Percentiles rank a stretch among this genome's conserved stretches.
phyloP scores from a whole-genome alignment of 2,113 vertebrate species.

The Mormoops blainvillei region DNA sequence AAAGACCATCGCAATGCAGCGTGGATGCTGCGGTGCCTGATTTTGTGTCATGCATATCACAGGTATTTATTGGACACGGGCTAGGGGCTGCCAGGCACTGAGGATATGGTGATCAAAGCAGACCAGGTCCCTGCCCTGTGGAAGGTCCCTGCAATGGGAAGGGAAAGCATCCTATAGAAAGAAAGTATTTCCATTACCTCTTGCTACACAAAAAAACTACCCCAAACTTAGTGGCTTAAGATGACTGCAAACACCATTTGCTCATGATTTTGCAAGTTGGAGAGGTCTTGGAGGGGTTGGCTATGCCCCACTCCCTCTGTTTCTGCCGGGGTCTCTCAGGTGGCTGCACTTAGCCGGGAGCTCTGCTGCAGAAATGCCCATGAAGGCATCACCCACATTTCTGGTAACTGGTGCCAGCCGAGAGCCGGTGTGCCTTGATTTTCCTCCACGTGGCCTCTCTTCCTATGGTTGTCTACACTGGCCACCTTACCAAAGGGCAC shows the following conservation, averaged over 20 bases:
- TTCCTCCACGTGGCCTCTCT: not conserved
- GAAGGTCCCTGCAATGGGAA: not conserved
- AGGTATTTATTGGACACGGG: not conserved
- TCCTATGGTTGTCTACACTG: not conserved
- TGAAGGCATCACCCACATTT: not conserved
- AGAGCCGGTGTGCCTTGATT: not conserved
- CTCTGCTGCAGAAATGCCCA: not conserved
- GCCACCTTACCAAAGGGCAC: not conserved
- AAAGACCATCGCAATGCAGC: not conserved
- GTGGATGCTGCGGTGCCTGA: not conserved
- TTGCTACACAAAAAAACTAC: not conserved
- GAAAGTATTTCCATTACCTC: not conserved
- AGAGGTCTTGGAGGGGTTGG: not conserved
- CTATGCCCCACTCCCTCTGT: not conserved
- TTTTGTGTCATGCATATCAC: not conserved
- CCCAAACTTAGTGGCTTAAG: not conserved
- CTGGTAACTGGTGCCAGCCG: not conserved
- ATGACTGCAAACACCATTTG: not conserved
- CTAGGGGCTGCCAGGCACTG: not conserved
- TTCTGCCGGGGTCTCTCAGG: not conserved
- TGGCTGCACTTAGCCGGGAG: not conserved
- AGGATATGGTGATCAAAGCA: not conserved
- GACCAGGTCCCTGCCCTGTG: not conserved
- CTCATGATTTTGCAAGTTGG: not conserved
- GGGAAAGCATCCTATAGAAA: not conserved